Base-by-base conservation (phyloP, 2,797 vertebrate genomes). In the Alosa sapidissima region DNA sequence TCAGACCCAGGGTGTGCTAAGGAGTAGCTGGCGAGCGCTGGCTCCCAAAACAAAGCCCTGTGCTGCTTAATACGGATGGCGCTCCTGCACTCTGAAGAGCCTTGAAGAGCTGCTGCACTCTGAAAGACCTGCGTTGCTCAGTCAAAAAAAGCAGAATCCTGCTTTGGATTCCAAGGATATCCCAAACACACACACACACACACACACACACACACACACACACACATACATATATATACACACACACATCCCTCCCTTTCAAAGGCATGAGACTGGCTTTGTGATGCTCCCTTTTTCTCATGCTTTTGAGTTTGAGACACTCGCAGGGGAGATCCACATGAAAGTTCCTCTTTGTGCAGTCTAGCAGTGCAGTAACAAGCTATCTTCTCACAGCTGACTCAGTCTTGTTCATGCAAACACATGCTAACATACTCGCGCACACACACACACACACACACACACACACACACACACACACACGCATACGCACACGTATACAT, bases 191-290 rank as follows among this genome's bases (percentile, higher is more conserved):
- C 16, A 81, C 19, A 48, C 4, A 14, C 75, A 47, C 36, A 14
- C 75, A 81, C 33, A 47, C 75, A 81, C 1, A 47, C 36, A 21
- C 36, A 81, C 75, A 81, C 75, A 81, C 36, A 81, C 1, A 21
- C 36, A 81, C 87, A 89, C 85, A 91, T 89, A 48, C 54, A 52
- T 16, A 55, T 21, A 33, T 16, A 36, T 21, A 83, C 36, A 83
- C 81, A 51, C 68, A 81, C 52, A 58, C 51, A 65, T 21, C 84
- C 82, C 84, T 84, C 82, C 48, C 81, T 14, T 19, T 62, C 81
- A 62, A 84, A 86, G 81, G 81, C 52, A 7, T 45, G 41, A 1
- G 19, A 47, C 36, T 78, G 41, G 68, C 33, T 41, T 75, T 75
- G 68, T 75, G 68, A 16, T 75, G 24, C 24, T 33, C 62, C 28